A percentile compares a stretch with the other conserved stretches of the same genome.
Evolutionary conservation across 2,888 invertebrate species (phyloP).

Genomic region (Brassicogethes aeneus): DNA sequence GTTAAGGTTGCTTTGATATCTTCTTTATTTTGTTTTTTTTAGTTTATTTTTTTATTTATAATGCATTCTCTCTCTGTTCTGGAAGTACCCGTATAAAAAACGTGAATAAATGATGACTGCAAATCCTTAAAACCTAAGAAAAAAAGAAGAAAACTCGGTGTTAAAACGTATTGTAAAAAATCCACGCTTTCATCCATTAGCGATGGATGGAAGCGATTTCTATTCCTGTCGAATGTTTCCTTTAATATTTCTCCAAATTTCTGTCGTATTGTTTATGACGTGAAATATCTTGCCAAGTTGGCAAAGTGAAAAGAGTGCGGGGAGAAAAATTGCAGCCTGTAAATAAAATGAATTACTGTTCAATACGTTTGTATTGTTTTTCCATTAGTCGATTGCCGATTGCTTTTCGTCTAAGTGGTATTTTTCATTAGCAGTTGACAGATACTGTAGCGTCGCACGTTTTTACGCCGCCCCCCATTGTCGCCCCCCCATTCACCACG

Average conservation of each 20-base stretch:
- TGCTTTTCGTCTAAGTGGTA: constrained; percentile 16
- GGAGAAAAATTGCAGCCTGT: constrained; percentile 3
- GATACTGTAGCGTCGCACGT: constrained; percentile 7
- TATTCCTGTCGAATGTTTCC: neutral
- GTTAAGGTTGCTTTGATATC: no score
- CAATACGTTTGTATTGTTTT: constrained; percentile 18
- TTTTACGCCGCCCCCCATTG: neutral
- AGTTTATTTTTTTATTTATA: no score
- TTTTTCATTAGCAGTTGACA: constrained; percentile 18
- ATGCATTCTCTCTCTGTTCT: no score
- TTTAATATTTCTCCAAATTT: neutral
- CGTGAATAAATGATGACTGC: no score
- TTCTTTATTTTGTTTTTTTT: no score
- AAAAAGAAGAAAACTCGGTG: no score
- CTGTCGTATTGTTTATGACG: neutral
- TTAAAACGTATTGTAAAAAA: no score
- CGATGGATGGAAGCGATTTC: neutral
- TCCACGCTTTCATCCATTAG: no score
- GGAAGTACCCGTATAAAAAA: no score
- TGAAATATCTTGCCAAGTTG: neutral
- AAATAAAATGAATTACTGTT: constrained; percentile 16
- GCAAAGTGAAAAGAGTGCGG: neutral
- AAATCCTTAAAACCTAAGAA: no score
- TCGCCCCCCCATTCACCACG: no score
- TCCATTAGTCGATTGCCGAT: constrained; percentile 19